Evolutionary conservation across 2,888 invertebrate genomes (phyloP).

Genomic region (Cantharis flavilabris): DNA sequence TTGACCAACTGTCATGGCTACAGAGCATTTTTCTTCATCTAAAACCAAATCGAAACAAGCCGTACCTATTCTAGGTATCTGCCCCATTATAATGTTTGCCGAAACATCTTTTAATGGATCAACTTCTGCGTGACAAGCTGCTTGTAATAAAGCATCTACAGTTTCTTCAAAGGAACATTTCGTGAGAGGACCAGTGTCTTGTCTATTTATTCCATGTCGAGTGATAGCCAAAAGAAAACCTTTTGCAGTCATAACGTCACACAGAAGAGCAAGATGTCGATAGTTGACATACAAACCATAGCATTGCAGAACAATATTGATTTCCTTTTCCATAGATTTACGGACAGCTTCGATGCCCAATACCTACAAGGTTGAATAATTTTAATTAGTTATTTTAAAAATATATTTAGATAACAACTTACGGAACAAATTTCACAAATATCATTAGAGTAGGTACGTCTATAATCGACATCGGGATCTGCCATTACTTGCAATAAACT

Average conservation of each 20-base stretch:
- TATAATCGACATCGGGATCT: slow-evolving; percentile 96
- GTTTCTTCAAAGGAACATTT: slow-evolving; percentile 99
- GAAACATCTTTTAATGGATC: slow-evolving; percentile 99
- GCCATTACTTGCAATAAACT: slow-evolving; percentile 96
- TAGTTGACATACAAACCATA: slow-evolving; percentile 99
- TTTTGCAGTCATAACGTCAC: slow-evolving; percentile 99
- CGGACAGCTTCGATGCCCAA: slow-evolving; percentile 98
- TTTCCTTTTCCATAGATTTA: slow-evolving; percentile 97
- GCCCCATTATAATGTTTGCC: slow-evolving; percentile 99
- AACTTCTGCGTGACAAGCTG: slow-evolving; percentile 97
- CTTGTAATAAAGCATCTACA: slow-evolving; percentile 97
- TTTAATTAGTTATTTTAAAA: not conserved
- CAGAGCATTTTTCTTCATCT: slow-evolving; percentile 98
- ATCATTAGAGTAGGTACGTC: slow-evolving; percentile 97
- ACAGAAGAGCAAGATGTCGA: slow-evolving; percentile 96
- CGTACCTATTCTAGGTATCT: slow-evolving; percentile 95
- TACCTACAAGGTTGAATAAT: slow-evolving; percentile 57
- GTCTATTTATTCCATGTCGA: slow-evolving; percentile 98
- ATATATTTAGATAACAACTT: slow-evolving; percentile 34
- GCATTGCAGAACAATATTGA: slow-evolving; percentile 99
- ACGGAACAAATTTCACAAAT: slow-evolving; percentile 98
- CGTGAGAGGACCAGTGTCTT: slow-evolving; percentile 98
- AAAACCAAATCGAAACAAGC: slow-evolving; percentile 95
- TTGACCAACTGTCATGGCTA: slow-evolving; percentile 94
- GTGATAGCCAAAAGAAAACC: slow-evolving; percentile 99